Evolutionary conservation across 2,888 invertebrate genomes (phyloP), one percentile per base, ranked within the genome.

Genomic region (Ormyrus rosae): DNA sequence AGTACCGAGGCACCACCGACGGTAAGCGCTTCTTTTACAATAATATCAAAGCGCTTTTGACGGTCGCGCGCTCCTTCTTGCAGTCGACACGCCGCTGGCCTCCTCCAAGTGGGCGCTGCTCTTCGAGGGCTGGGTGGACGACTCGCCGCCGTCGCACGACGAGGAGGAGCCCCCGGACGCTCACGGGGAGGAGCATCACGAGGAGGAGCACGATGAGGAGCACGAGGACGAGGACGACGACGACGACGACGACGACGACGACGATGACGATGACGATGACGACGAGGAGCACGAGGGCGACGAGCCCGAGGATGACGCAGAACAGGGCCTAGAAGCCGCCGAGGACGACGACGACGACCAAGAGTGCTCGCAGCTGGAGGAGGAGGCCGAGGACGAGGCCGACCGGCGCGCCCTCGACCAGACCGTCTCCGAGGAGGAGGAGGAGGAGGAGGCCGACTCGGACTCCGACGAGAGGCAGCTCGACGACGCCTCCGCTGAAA

Each of bases 111-210:
- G 95, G 91, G 94, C 96, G 10, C 94, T 94, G 85, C 93, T 95
- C 73, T 94, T 96, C 83, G 95, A 96, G 85, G 96, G 96, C 56
- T 96, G 96, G 96, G 93, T 96, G 10, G 95, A 95, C 88, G 94
- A 94, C 83, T 89, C 91, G 69, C 89, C 92, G 45, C 91, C 92
- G 11, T 85, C 85, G 71, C 89, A 90, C 63, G 90, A 90, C 11
- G 86, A 85, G 0, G 87, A 90, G 55, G 88, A 88, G 55, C 85
- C 88, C 74, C 85, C 86, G 46, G 85, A 81, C 48, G 84, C 84
- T 19, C 86, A 84, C 64, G 83, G 4, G 3, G 34, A 34, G 34
- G 34, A 34, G 34, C 34, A 34, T 0, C 3, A 34, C 34, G 86
- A 84, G 65, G 83, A 81, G 68, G 92, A 92, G 86, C 92, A 93